Conservation (phyloP, 1,140 invertebrate genomes). For the Phenacoccus solenopsis region DNA sequence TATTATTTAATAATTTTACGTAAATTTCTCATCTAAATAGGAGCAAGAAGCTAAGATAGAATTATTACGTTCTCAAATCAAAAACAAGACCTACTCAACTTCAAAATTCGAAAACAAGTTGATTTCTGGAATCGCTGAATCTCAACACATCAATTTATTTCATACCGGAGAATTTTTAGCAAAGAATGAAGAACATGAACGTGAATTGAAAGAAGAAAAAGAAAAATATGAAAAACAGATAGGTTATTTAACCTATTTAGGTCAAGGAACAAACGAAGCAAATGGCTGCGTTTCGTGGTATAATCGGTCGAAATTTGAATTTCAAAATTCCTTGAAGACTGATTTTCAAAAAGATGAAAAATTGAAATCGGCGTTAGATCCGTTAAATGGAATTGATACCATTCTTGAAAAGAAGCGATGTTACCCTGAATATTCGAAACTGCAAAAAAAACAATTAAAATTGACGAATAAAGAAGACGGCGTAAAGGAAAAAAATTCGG, state of each 20-base stretch:
- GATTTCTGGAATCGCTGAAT: constrained; percentile 20
- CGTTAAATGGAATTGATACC: constrained; percentile 38
- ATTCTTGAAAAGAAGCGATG: background rate
- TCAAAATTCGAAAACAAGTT: background rate
- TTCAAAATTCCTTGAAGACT: background rate
- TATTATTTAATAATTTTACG: too few relatives aligned
- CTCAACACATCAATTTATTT: constrained; percentile 78
- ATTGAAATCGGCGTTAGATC: constrained; percentile 51
- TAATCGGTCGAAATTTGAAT: constrained; percentile 41
- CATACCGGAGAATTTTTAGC: constrained; percentile 64
- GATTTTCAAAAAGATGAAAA: constrained; percentile 18
- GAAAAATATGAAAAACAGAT: constrained; percentile 97
- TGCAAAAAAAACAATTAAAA: too few relatives aligned
- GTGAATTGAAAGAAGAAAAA: constrained; percentile 79
- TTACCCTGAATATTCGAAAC: too few relatives aligned
- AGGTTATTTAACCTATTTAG: constrained; percentile 89
- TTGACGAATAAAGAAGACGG: too few relatives aligned
- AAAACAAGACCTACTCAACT: constrained; percentile 26
- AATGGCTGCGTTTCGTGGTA: constrained; percentile 72
- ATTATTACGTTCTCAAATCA: constrained; percentile 54
- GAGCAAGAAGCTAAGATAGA: constrained; percentile 76
- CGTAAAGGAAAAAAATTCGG: background rate
- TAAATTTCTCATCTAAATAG: constrained; percentile 37
- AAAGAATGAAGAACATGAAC: constrained; percentile 77
- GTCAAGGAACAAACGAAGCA: constrained; percentile 81